Percentiles rank a stretch among this genome's conserved stretches.
Evolutionary conservation across 1,140 invertebrate species (phyloP).

Genomic region (Delia radicum): DNA sequence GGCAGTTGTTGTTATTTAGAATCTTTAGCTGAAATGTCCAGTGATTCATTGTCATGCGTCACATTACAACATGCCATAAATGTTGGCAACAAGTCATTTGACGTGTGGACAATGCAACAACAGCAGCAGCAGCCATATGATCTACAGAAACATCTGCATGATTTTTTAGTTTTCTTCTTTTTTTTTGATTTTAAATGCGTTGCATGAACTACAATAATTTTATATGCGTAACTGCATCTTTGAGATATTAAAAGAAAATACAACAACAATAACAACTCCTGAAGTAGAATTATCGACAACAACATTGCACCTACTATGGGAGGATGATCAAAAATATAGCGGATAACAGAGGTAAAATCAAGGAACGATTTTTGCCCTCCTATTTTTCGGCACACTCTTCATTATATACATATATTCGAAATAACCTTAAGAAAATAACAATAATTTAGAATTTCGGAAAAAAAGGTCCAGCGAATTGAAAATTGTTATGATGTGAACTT

Average conservation of each 20-base stretch:
- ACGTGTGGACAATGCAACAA: conserved; percentile 17
- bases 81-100: conserved; percentile 23
- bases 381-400: too few species aligned
- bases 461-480: too few species aligned
- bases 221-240: conserved; percentile 1
- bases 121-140: neutral
- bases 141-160: neutral
- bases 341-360: too few species aligned
- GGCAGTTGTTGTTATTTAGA: neutral
- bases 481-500: too few species aligned
- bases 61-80: conserved; percentile 53
- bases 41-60: conserved; percentile 50
- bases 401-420: too few species aligned
- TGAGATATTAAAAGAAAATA: neutral
- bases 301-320: neutral
- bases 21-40: neutral
- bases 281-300: too few species aligned
- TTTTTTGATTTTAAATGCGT: neutral
- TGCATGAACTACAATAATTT: neutral
- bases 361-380: too few species aligned
- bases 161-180: neutral
- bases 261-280: neutral
- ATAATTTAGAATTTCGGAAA: too few species aligned
- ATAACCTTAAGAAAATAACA: too few species aligned
- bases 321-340: too few species aligned